Conservation (phyloP, 2,888 invertebrate species). For the Girardia tigrina region DNA sequence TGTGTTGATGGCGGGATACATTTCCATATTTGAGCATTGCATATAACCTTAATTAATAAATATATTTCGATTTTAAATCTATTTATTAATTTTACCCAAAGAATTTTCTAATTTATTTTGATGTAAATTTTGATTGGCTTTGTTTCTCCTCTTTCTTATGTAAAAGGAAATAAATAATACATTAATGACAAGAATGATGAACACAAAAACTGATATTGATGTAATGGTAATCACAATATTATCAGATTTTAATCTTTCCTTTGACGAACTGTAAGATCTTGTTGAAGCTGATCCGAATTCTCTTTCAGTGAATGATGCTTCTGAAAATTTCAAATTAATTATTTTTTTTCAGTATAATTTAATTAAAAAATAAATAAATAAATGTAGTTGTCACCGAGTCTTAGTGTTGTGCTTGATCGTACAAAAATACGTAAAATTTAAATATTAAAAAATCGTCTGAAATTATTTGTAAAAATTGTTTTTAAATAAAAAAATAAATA, state of each 20-base stretch:
- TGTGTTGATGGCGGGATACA: neutral
- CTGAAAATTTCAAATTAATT: too few species aligned
- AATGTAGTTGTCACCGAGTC: too few species aligned
- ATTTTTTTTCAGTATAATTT: too few species aligned
- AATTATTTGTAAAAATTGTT: too few species aligned
- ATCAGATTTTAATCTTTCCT: neutral
- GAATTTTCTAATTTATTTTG: conserved; percentile 1
- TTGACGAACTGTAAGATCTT: neutral
- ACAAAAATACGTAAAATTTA: too few species aligned
- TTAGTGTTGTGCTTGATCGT: too few species aligned
- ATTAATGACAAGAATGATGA: neutral
- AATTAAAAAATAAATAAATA: too few species aligned
- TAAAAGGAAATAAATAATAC: neutral
- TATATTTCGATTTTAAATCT: neutral
- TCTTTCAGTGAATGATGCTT: too few species aligned
- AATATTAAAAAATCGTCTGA: too few species aligned
- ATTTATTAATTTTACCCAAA: neutral
- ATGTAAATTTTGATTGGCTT: neutral
- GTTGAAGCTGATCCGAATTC: neutral
- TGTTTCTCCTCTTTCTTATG: neutral
- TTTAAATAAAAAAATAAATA: too few species aligned
- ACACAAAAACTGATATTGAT: conserved; percentile 1
- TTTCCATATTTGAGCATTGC: conserved; percentile 12
- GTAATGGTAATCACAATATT: neutral
- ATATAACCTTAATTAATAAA: neutral